Evolutionary conservation across 2,113 vertebrate genomes (phyloP).

Genomic region (Polypterus senegalus): DNA sequence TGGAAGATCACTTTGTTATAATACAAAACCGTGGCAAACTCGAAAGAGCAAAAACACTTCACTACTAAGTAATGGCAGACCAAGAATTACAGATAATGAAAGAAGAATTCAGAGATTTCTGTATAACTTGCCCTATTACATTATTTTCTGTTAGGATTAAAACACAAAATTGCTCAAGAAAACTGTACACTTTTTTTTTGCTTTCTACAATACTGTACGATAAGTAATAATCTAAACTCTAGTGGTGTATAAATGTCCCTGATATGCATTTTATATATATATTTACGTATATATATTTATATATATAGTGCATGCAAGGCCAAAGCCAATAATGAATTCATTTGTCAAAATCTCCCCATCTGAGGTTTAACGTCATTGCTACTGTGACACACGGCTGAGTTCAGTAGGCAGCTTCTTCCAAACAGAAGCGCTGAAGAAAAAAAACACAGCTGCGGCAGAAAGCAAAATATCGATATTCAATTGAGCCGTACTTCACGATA

Average conservation of each 20-base stretch:
- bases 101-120: too few relatives aligned
- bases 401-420: constrained; percentile 11
- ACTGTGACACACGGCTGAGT: neutral
- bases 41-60: too few relatives aligned
- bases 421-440: neutral
- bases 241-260: constrained; percentile 24
- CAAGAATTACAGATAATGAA: too few relatives aligned
- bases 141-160: too few relatives aligned
- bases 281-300: too few relatives aligned
- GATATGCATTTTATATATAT: constrained; percentile 30
- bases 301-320: constrained; percentile 42
- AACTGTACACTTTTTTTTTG: constrained; percentile 7
- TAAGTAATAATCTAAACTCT: neutral
- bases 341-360: neutral
- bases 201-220: constrained; percentile 4
- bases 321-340: constrained; percentile 7
- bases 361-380: neutral
- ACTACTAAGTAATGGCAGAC: too few relatives aligned
- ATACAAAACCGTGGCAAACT: too few relatives aligned
- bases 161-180: neutral
- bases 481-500: neutral
- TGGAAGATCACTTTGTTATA: too few relatives aligned
- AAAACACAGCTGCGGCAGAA: neutral
- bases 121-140: too few relatives aligned
- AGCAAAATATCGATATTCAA: neutral